Evolutionary conservation across 2,797 vertebrate species (phyloP).

Genomic region (Silurus aristotelis): DNA sequence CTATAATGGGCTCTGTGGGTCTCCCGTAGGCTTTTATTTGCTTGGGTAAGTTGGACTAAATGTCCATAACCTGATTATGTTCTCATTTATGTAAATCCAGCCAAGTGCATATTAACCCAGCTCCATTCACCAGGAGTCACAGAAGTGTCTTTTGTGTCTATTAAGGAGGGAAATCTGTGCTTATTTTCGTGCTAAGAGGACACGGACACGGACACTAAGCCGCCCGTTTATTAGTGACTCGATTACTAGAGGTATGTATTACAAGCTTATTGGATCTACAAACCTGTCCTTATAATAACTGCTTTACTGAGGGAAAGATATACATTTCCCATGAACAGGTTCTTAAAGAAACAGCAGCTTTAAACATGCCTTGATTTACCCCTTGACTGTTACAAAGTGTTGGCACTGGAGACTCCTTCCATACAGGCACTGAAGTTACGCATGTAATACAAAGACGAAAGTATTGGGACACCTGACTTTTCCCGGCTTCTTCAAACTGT

Average conservation of each 20-base stretch:
- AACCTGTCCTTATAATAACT: background rate
- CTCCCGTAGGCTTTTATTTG: slow-evolving; percentile 1
- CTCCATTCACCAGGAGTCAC: slow-evolving; percentile 21
- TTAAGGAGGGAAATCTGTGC: slow-evolving; percentile 25
- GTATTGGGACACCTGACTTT: too few species aligned
- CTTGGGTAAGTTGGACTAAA: slow-evolving; percentile 19
- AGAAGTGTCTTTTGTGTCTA: slow-evolving; percentile 35
- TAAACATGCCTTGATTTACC: background rate
- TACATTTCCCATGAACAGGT: too few species aligned
- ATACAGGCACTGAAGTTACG: too few species aligned
- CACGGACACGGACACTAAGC: slow-evolving; percentile 12
- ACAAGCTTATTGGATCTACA: background rate
- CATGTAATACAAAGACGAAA: too few species aligned
- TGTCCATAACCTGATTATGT: slow-evolving; percentile 19
- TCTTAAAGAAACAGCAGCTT: too few species aligned
- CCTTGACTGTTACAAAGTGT: background rate
- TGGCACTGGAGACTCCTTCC: too few species aligned
- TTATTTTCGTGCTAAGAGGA: background rate
- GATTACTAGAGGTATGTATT: slow-evolving; percentile 7
- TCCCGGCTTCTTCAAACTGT: too few species aligned
- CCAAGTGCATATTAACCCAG: slow-evolving; percentile 28
- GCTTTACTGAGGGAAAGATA: background rate
- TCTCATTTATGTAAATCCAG: slow-evolving; percentile 23
- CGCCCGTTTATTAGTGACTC: background rate
- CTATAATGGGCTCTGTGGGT: slow-evolving; percentile 2